Evolutionary conservation across 2,888 invertebrate species (phyloP).

Genomic region (Tyria jacobaeae): DNA sequence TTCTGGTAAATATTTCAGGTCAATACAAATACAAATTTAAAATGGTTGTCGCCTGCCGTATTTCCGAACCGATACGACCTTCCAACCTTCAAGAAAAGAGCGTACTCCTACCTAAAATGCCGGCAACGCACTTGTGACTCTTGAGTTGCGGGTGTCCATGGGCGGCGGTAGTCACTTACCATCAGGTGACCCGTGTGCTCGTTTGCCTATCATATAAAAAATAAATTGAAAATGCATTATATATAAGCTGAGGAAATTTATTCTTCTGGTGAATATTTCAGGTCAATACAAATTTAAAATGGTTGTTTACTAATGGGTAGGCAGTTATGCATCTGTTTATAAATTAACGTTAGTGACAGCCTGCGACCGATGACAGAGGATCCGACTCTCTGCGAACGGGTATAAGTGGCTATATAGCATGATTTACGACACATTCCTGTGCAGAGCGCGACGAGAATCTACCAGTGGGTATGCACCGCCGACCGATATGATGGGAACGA

Average conservation of each 20-base stretch:
- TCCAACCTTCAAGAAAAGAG: too few relatives aligned
- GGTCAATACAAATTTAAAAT: slow-evolving; percentile 2
- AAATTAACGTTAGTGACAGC: slow-evolving; percentile 49
- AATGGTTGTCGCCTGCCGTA: too few relatives aligned
- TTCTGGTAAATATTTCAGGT: not conserved
- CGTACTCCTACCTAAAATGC: too few relatives aligned
- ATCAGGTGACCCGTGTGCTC: too few relatives aligned
- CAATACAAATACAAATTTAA: slow-evolving; percentile 4
- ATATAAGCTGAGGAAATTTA: too few relatives aligned
- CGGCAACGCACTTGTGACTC: too few relatives aligned
- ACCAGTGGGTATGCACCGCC: slow-evolving; percentile 58
- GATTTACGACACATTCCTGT: slow-evolving; percentile 82
- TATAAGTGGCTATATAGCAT: slow-evolving; percentile 54
- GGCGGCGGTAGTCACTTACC: too few relatives aligned
- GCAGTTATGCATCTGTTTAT: slow-evolving; percentile 48
- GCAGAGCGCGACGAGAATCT: slow-evolving; percentile 60
- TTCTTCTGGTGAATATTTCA: not conserved
- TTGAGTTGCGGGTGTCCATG: too few relatives aligned
- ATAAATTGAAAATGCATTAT: too few relatives aligned
- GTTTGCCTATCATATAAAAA: too few relatives aligned
- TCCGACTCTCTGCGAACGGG: slow-evolving; percentile 34
- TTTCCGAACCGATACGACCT: too few relatives aligned
- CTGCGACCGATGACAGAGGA: slow-evolving; percentile 43
- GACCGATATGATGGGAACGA: slow-evolving; percentile 72
- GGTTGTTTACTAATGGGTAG: slow-evolving; percentile 28